A percentile compares a stretch with the other conserved stretches of the same genome.
phyloP scores from a whole-genome alignment of 2,888 invertebrate species.

The Tridacna gigas region DNA sequence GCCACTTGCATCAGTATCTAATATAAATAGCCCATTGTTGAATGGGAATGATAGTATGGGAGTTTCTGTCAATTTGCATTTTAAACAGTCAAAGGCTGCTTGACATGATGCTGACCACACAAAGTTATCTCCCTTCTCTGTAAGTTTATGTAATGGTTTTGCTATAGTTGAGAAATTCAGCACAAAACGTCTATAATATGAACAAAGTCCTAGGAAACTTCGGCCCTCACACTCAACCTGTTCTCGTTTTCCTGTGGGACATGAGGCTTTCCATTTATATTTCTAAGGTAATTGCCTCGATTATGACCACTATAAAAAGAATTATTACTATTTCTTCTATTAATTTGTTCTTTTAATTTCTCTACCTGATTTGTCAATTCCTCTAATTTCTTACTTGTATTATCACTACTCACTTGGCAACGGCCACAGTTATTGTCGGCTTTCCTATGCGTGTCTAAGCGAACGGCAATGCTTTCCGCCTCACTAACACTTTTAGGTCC shows the following conservation, averaged over 20 bases:
- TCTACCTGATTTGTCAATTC: background rate
- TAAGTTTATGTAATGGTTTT: slow-evolving; percentile 50
- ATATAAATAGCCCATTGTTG: slow-evolving; percentile 2
- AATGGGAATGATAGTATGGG: slow-evolving; percentile 47
- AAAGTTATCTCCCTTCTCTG: slow-evolving; percentile 38
- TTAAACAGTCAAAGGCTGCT: slow-evolving; percentile 36
- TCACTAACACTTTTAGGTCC: slow-evolving; percentile 40
- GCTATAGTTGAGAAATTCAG: slow-evolving; percentile 57
- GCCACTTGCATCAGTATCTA: slow-evolving; percentile 43
- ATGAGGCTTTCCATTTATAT: background rate
- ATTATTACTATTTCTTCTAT: background rate
- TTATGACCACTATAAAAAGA: background rate
- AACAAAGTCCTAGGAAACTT: slow-evolving; percentile 24
- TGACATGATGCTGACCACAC: slow-evolving; percentile 50
- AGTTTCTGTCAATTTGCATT: slow-evolving; percentile 23
- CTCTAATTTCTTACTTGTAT: background rate
- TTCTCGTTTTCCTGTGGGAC: too few relatives aligned
- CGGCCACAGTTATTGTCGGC: slow-evolving; percentile 40
- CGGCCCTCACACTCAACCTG: too few relatives aligned
- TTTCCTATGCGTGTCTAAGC: slow-evolving; percentile 41
- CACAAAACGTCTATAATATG: slow-evolving; percentile 53
- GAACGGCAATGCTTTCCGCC: slow-evolving; percentile 48
- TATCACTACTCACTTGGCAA: background rate
- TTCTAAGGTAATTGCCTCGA: background rate
- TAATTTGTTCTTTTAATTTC: background rate